Evolutionary conservation across 2,888 invertebrate species (phyloP).

Genomic region (Xestia xanthographa): DNA sequence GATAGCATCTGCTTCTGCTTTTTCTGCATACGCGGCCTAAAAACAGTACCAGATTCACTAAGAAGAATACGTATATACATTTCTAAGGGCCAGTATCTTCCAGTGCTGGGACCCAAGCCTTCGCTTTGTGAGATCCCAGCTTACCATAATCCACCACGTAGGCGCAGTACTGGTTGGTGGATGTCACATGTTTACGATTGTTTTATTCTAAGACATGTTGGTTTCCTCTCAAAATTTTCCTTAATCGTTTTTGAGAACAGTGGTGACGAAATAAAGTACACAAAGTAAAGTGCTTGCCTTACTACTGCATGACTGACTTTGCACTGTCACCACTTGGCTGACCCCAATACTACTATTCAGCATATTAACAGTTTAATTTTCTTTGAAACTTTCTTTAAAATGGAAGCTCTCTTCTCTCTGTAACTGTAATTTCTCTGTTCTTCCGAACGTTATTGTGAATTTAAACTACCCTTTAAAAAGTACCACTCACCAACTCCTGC

Average conservation of each 20-base stretch:
- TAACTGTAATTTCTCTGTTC: background rate
- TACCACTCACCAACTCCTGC: constrained; percentile 53
- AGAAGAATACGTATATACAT: background rate
- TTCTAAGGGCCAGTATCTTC: background rate
- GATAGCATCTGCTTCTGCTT: constrained; percentile 90
- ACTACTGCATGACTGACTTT: background rate
- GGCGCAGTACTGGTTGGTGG: background rate
- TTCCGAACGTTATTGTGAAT: background rate
- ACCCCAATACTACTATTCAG: background rate
- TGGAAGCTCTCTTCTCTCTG: background rate
- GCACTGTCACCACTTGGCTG: background rate
- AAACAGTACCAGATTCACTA: background rate
- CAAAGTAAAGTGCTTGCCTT: background rate
- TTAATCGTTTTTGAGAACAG: background rate
- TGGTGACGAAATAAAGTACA: background rate
- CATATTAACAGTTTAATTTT: background rate
- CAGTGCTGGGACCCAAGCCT: background rate
- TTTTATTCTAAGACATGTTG: background rate
- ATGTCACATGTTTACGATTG: background rate
- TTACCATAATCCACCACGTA: background rate
- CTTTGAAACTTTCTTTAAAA: background rate
- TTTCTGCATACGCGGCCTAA: constrained; percentile 84
- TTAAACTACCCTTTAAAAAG: background rate
- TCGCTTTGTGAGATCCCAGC: background rate
- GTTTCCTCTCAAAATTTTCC: background rate